These are phyloP conservation scores for Gracilinanus agilis DNA, from an alignment of 2,113 vertebrate species.

Conservation along the genomic window DNA sequence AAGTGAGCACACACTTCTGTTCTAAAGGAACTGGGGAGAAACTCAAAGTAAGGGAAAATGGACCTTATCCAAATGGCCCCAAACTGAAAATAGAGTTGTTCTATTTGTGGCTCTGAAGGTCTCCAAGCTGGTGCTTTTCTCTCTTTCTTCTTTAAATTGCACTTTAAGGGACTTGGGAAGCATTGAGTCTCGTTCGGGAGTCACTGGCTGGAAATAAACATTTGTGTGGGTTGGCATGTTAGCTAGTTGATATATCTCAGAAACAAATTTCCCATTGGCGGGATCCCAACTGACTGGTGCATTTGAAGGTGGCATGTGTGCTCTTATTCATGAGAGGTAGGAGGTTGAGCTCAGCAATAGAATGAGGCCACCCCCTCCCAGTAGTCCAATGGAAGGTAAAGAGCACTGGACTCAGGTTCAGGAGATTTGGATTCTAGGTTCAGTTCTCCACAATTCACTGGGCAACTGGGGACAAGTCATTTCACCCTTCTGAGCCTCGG, in stretches of 20 bases:
- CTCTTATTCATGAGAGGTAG: neutral
- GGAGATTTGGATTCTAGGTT: neutral
- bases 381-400: no score
- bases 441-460: rapidly evolving
- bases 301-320: conserved; percentile 22
- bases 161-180: neutral
- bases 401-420: neutral
- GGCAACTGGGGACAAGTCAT: neutral
- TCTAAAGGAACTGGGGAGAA: neutral
- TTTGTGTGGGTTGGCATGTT: conserved; percentile 79
- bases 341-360: neutral
- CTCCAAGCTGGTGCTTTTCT: neutral
- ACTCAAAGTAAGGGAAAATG: neutral
- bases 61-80: neutral
- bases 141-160: neutral
- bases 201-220: conserved; percentile 79
- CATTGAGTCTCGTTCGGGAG: conserved; percentile 39
- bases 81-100: neutral
- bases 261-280: conserved; percentile 78
- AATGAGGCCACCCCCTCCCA: neutral
- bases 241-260: conserved; percentile 78
- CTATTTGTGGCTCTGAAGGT: neutral
- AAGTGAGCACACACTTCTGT: neutral
- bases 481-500: neutral
- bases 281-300: conserved; percentile 30